Evolutionary conservation across 2,797 vertebrate genomes (phyloP).

Genomic region (Phataginus tetradactyla): DNA sequence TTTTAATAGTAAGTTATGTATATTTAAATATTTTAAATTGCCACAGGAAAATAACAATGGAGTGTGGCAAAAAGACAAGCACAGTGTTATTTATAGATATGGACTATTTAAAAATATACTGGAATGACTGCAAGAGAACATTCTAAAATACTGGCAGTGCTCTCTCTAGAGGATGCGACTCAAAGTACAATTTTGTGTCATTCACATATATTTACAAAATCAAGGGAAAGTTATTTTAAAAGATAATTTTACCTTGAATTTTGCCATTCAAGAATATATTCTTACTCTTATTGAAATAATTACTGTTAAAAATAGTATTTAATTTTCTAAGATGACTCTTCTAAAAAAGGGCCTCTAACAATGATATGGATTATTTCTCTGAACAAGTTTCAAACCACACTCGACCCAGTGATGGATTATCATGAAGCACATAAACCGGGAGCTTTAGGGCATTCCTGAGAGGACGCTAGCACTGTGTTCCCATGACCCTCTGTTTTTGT

Average conservation of each 20-base stretch:
- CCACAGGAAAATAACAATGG: background rate
- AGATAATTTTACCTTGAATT: slow-evolving; percentile 3
- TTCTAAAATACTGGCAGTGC: background rate
- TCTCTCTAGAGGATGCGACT: background rate
- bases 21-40: background rate
- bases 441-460: background rate
- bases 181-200: background rate
- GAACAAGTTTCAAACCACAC: background rate
- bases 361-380: background rate
- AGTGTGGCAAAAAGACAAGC: background rate
- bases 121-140: background rate
- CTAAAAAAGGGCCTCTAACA: background rate
- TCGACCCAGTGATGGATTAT: background rate
- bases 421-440: background rate
- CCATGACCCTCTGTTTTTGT: background rate
- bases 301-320: background rate
- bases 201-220: background rate
- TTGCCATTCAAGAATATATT: background rate
- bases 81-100: background rate
- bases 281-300: background rate
- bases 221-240: background rate
- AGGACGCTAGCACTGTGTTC: background rate
- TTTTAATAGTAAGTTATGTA: slow-evolving; percentile 1
- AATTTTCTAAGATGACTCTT: background rate
- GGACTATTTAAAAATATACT: background rate